These are phyloP conservation scores for Nudaria mundana DNA, from an alignment of 2,888 invertebrate genomes.

Conservation along the genomic window DNA sequence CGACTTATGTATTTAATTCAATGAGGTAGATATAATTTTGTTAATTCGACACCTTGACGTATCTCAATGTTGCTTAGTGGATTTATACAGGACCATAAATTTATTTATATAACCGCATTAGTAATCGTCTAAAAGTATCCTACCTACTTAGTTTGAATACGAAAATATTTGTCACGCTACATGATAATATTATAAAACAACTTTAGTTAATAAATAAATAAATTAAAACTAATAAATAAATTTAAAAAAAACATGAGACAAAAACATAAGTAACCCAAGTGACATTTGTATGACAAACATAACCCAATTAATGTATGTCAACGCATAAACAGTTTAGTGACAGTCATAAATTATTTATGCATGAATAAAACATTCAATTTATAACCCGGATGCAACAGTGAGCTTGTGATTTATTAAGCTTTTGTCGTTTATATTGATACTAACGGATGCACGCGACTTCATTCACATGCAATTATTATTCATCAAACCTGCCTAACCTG, in stretches of 20 bases:
- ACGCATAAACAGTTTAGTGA: constrained; percentile 6
- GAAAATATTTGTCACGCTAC: too few relatives aligned
- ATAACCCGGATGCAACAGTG: constrained; percentile 27
- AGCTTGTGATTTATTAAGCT: constrained; percentile 24
- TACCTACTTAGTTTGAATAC: too few relatives aligned
- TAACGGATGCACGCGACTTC: too few relatives aligned
- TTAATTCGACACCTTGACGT: background rate
- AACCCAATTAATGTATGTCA: constrained; percentile 4
- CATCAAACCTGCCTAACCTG: too few relatives aligned
- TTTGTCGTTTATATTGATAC: constrained; percentile 9
- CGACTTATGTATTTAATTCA: background rate
- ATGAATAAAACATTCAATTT: constrained; percentile 23
- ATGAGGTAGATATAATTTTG: background rate
- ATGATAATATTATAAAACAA: too few relatives aligned
- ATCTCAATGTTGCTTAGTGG: background rate
- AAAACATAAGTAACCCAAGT: too few relatives aligned
- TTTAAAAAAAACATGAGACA: too few relatives aligned
- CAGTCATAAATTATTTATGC: constrained; percentile 14
- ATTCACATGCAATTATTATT: too few relatives aligned
- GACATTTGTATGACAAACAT: background rate
- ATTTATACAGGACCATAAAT: background rate
- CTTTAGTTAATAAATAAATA: too few relatives aligned
- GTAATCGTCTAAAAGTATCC: too few relatives aligned
- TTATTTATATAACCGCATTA: too few relatives aligned
- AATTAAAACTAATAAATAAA: too few relatives aligned